A percentile compares a stretch with the other conserved stretches of the same genome.
These are phyloP conservation scores for Neoseiulus cucumeris DNA, from an alignment of 1,140 invertebrate species.

Conservation along the genomic window DNA sequence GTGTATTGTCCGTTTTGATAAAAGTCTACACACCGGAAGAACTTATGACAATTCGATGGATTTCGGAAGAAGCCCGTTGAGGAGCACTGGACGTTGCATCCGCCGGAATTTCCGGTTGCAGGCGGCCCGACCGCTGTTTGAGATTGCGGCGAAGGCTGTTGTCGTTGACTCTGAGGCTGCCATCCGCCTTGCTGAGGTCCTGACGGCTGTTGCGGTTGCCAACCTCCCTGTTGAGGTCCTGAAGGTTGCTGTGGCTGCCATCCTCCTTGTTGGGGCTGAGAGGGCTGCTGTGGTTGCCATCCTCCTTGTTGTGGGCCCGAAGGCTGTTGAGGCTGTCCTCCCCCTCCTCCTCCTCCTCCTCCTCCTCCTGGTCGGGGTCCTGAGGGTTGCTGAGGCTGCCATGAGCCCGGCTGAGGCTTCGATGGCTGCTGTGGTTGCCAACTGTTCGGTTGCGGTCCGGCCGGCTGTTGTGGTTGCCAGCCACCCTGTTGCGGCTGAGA, in stretches of 20 bases:
- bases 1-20: constrained; percentile 30
- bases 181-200: neutral
- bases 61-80: constrained; percentile 35
- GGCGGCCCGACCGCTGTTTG: neutral
- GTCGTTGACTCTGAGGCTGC: neutral
- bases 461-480: neutral
- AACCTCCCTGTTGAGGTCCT: neutral
- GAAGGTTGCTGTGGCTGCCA: neutral
- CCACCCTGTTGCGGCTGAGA: neutral
- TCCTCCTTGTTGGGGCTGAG: neutral
- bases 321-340: neutral
- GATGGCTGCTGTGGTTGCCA: neutral
- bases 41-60: constrained; percentile 43
- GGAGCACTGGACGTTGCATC: constrained; percentile 13
- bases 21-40: constrained; percentile 49
- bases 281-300: neutral
- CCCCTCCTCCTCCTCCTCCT: neutral
- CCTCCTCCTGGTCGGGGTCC: neutral
- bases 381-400: neutral
- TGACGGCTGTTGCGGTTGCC: neutral
- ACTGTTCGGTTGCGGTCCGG: neutral
- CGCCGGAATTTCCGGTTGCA: neutral
- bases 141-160: neutral
- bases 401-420: neutral
- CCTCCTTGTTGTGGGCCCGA: neutral